phyloP scores from a whole-genome alignment of 2,113 vertebrate genomes.

The Sardina pilchardus region DNA sequence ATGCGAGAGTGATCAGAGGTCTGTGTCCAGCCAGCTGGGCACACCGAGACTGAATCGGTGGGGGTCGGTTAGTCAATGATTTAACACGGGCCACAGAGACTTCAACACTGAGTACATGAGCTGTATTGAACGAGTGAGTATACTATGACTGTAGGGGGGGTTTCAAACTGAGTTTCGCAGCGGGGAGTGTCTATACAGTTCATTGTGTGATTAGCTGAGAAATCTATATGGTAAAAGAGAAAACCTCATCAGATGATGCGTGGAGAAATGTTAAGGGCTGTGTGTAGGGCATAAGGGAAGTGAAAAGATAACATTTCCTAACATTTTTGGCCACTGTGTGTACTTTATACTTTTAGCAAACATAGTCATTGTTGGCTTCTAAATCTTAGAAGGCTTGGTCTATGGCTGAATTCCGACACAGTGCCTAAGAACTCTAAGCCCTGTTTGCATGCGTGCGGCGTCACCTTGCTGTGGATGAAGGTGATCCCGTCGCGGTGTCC shows the following conservation, averaged over 20 bases:
- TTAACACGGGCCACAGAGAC: neutral
- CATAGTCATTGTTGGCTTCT: no score
- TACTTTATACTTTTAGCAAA: no score
- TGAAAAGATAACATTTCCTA: neutral
- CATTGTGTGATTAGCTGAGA: neutral
- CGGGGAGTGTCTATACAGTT: neutral
- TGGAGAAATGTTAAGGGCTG: neutral
- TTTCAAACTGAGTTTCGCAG: no score
- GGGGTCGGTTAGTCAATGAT: neutral
- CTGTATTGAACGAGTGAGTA: neutral
- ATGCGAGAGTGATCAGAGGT: neutral
- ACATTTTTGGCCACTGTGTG: neutral
- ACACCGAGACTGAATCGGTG: neutral
- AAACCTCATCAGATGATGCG: neutral
- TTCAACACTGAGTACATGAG: neutral
- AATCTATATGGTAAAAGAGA: neutral
- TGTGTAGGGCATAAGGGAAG: neutral
- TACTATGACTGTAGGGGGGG: neutral
- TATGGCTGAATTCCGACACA: neutral
- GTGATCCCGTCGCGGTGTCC: conserved; percentile 91
- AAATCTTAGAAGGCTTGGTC: no score
- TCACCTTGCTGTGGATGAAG: conserved; percentile 92
- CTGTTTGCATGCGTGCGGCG: neutral
- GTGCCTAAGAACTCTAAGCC: neutral
- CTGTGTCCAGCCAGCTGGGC: neutral